A percentile compares a stretch with the other conserved stretches of the same genome.
These are phyloP conservation scores for Aeoliscus strigatus DNA, from an alignment of 2,797 vertebrate species.

Conservation along the genomic window DNA sequence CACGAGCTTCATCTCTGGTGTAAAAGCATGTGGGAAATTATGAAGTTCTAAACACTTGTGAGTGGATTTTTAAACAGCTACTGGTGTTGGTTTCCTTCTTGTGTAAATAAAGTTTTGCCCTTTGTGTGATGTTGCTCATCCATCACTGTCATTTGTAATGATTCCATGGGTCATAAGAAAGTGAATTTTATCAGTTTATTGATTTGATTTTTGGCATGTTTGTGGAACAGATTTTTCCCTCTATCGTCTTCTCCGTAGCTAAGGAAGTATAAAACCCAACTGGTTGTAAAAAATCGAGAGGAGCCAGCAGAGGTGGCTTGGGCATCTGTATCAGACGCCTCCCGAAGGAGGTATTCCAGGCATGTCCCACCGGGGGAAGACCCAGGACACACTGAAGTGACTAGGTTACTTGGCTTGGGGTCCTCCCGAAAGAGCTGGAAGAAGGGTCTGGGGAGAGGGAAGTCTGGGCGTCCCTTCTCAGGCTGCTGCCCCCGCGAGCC, in stretches of 20 bases:
- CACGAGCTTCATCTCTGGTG: too few species aligned
- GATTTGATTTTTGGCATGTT: slow-evolving; percentile 38
- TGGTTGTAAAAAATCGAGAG: slow-evolving; percentile 16
- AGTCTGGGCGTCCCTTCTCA: too few species aligned
- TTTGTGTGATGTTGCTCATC: slow-evolving; percentile 31
- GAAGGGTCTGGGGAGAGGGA: too few species aligned
- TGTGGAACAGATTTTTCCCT: slow-evolving; percentile 25
- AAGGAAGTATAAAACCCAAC: slow-evolving; percentile 43
- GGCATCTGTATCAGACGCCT: too few species aligned
- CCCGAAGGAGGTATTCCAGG: too few species aligned
- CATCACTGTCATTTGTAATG: slow-evolving; percentile 47
- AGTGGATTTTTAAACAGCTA: slow-evolving; percentile 10
- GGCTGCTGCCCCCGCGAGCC: too few species aligned
- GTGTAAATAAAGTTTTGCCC: slow-evolving; percentile 18
- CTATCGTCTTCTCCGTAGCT: slow-evolving; percentile 11
- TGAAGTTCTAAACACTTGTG: slow-evolving; percentile 21
- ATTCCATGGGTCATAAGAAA: slow-evolving; percentile 31
- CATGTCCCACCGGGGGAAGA: too few species aligned
- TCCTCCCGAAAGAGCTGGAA: too few species aligned
- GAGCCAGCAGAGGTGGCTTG: too few species aligned
- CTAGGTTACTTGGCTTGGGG: too few species aligned
- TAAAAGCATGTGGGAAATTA: slow-evolving; percentile 7
- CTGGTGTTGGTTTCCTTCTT: slow-evolving; percentile 11
- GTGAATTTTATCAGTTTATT: slow-evolving; percentile 32
- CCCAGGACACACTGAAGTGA: too few species aligned